Conservation (phyloP, 2,797 vertebrate genomes). For the Acipenser transmontanus region DNA sequence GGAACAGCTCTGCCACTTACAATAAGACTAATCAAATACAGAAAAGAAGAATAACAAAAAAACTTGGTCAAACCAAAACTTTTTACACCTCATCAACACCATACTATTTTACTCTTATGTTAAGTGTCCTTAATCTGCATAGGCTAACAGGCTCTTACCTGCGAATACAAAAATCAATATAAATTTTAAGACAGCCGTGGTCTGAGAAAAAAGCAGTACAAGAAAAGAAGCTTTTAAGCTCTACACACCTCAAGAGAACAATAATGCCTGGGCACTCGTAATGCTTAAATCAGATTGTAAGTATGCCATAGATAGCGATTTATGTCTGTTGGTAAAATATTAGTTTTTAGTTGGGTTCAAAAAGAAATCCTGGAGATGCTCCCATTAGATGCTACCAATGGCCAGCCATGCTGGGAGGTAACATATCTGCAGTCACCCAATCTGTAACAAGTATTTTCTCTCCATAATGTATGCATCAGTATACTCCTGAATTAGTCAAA, state of each 20-base stretch:
- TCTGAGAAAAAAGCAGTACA: conserved; percentile 24
- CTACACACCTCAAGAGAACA: conserved; percentile 18
- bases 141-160: conserved; percentile 10
- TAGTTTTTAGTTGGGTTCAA: no score
- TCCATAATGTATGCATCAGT: not conserved
- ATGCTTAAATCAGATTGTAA: no score
- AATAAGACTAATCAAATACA: not conserved
- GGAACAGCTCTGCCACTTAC: not conserved
- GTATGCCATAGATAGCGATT: no score
- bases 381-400: not conserved
- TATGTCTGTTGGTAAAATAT: no score
- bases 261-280: not conserved
- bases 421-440: not conserved
- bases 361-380: not conserved
- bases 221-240: conserved; percentile 6
- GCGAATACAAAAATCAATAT: conserved; percentile 19
- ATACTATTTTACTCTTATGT: not conserved
- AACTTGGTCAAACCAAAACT: no score
- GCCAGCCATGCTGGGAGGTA: not conserved
- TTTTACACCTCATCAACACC: no score
- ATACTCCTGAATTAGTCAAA: not conserved
- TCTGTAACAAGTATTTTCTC: not conserved
- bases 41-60: no score
- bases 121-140: conserved; percentile 26
- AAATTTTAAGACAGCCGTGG: conserved; percentile 23